Base-by-base conservation (phyloP, 1,140 invertebrate genomes). In the Adoxophyes honmai region DNA sequence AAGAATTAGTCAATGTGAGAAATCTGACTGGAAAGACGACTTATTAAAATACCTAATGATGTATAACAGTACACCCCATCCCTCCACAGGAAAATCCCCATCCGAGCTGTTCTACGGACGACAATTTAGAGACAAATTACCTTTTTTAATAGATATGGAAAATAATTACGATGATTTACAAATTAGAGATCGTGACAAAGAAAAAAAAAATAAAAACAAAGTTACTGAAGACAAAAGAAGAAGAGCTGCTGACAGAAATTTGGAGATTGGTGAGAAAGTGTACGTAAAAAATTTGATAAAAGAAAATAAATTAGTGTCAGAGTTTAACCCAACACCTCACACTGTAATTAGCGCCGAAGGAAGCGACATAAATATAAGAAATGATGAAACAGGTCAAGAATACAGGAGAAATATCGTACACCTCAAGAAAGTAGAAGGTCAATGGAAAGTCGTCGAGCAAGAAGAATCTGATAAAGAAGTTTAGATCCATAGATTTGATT, bases 41-140 rank as follows among this genome's bases (percentile, higher is more conserved):
- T 21, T 76, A 34, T 34, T 55, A 5, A 61, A 70, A 7, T 80
- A 73, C 56, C 38, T 78, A 0, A 56, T 73, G 15, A 80, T 79
- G 75, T 82, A 82, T 52, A 75, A 71, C 11, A 57, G 57, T 14
- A 81, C 76, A 11, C 76, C 73, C 3, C 77, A 79, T 57, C 59
- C 69, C 5, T 62, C 67, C 2, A 81, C 77, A 8, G 74, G 78
- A 34, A 75, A 73, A 63, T 68, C 80, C 1, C 81, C 83, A 4
- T 59, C 76, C 1, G 75, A 81, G n/a, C n/a, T n/a, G n/a, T n/a
- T n/a, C n/a, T n/a, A n/a, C n/a, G n/a, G n/a, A n/a, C n/a, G n/a
- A n/a, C n/a, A n/a, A n/a, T n/a, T n/a, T n/a, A n/a, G n/a, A n/a
- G n/a, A n/a, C n/a, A n/a, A n/a, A n/a, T n/a, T n/a, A n/a, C n/a